Percentiles rank a stretch among this genome's conserved stretches.
These are phyloP conservation scores for Ceraclea dissimilis DNA, from an alignment of 2,888 invertebrate species.

Conservation along the genomic window DNA sequence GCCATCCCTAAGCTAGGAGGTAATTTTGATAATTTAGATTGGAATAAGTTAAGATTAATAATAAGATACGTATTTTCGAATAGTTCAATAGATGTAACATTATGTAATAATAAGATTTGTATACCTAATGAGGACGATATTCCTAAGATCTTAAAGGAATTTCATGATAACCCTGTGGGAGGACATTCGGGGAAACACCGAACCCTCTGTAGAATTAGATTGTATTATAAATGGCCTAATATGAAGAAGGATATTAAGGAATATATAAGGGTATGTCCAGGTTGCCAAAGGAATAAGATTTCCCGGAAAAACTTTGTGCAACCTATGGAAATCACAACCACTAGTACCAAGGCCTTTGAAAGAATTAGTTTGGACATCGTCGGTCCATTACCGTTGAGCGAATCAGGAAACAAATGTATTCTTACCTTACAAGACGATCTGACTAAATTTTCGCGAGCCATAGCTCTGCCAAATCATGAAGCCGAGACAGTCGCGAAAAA, in stretches of 20 bases:
- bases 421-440: slow-evolving; percentile 28
- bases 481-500: slow-evolving; percentile 29
- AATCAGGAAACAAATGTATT: slow-evolving; percentile 28
- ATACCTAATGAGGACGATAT: slow-evolving; percentile 6
- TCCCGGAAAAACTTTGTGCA: slow-evolving; percentile 22
- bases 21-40: slow-evolving; percentile 15
- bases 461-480: slow-evolving; percentile 28
- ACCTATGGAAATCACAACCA: slow-evolving; percentile 31
- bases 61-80: slow-evolving; percentile 24
- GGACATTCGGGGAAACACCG: slow-evolving; percentile 27
- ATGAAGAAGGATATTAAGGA: slow-evolving; percentile 31
- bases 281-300: slow-evolving; percentile 30
- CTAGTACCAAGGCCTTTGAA: slow-evolving; percentile 29
- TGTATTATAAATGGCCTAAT: slow-evolving; percentile 29
- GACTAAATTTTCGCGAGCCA: slow-evolving; percentile 29
- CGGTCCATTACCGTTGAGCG: slow-evolving; percentile 28
- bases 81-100: slow-evolving; percentile 18
- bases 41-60: slow-evolving; percentile 24
- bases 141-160: slow-evolving; percentile 21
- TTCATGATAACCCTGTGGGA: slow-evolving; percentile 21
- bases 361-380: slow-evolving; percentile 29
- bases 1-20: slow-evolving; percentile 13
- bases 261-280: slow-evolving; percentile 29
- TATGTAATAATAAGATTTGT: slow-evolving; percentile 19
- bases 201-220: slow-evolving; percentile 27